phyloP scores from a whole-genome alignment of 2,888 invertebrate species.

The Quadroppia sp. region DNA sequence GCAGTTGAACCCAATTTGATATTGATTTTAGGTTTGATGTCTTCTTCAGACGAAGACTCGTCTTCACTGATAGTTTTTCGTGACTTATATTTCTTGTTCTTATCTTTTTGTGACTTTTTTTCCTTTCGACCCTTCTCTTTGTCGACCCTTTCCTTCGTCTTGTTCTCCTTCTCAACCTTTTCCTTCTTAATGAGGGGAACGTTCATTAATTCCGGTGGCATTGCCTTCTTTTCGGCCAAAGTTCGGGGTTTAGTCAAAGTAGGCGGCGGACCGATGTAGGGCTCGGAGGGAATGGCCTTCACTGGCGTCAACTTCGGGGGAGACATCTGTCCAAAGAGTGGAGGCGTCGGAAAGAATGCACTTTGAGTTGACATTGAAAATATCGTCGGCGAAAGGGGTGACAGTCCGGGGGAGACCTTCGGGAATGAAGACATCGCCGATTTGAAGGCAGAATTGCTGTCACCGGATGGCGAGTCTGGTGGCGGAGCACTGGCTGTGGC shows the following conservation, averaged over 20 bases:
- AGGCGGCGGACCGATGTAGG: not conserved
- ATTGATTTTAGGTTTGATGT: constrained; percentile 40
- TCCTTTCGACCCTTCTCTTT: constrained; percentile 43
- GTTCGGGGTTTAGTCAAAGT: constrained; percentile 37
- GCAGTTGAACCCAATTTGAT: constrained; percentile 45
- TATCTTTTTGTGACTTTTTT: constrained; percentile 55
- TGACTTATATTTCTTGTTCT: constrained; percentile 54
- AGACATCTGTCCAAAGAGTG: constrained; percentile 44
- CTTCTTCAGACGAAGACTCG: constrained; percentile 8
- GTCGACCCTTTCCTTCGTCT: constrained; percentile 44
- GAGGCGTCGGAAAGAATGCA: constrained; percentile 46
- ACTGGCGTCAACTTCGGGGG: constrained; percentile 38
- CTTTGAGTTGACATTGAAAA: constrained; percentile 24
- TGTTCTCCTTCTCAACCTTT: constrained; percentile 39
- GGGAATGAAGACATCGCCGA: constrained; percentile 20
- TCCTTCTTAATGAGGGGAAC: constrained; percentile 30
- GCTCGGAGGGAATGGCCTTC: constrained; percentile 42
- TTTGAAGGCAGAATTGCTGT: constrained; percentile 25
- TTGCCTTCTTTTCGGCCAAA: constrained; percentile 44
- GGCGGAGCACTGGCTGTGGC: not conserved
- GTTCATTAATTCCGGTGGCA: constrained; percentile 34
- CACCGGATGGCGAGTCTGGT: not conserved
- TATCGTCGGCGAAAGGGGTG: constrained; percentile 17
- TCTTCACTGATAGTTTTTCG: constrained; percentile 50
- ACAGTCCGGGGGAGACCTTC: constrained; percentile 7